Conservation (phyloP, 2,113 vertebrate genomes). For the Scatophagus argus region DNA sequence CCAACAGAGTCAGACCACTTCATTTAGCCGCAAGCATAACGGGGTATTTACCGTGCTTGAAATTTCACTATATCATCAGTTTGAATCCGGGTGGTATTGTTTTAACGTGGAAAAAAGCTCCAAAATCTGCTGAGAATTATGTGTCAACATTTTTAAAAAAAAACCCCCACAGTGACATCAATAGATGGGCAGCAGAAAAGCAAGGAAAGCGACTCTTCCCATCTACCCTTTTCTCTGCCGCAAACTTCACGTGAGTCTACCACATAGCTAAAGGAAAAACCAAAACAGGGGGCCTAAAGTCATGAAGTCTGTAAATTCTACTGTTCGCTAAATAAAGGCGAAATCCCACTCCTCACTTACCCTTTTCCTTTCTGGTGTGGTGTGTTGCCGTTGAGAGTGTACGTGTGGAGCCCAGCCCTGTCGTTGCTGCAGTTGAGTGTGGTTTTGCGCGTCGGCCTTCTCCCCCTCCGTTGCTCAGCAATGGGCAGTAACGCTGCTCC, state of each 20-base stretch:
- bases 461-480: conserved; percentile 69
- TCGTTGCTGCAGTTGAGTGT: conserved; percentile 51
- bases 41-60: neutral
- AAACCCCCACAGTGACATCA: conserved; percentile 22
- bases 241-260: conserved; percentile 49
- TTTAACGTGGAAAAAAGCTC: neutral
- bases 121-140: neutral
- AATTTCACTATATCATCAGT: neutral
- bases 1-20: conserved; percentile 40
- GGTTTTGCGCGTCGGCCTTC: conserved; percentile 58
- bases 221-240: conserved; percentile 3
- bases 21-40: conserved; percentile 23
- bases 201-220: conserved; percentile 22
- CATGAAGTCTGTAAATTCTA: no score
- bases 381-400: conserved; percentile 35
- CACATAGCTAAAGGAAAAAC: neutral
- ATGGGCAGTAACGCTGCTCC: conserved; percentile 47
- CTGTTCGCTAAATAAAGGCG: conserved; percentile 5
- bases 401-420: conserved; percentile 67
- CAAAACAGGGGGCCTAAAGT: accelerated
- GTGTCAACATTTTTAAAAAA: conserved; percentile 3
- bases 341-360: conserved; percentile 45
- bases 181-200: conserved; percentile 33
- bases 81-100: neutral
- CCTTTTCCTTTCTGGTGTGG: conserved; percentile 44